These are phyloP conservation scores for Aphelinus atriplicis DNA, from an alignment of 1,140 invertebrate species.

Conservation along the genomic window DNA sequence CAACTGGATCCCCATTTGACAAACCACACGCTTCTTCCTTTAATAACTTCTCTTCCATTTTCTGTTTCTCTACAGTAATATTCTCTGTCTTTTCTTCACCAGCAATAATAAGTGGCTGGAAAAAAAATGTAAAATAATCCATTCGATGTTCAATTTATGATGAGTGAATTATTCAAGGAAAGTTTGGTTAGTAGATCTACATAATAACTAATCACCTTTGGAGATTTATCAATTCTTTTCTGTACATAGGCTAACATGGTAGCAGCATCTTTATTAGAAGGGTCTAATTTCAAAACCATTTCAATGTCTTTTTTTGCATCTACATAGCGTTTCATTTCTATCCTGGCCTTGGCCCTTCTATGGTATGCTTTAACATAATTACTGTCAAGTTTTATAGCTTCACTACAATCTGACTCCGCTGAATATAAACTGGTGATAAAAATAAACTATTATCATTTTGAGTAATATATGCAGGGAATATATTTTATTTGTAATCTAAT, in stretches of 20 bases:
- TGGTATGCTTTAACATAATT: constrained; percentile 85
- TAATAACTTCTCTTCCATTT: constrained; percentile 45
- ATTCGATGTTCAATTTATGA: constrained; percentile 6
- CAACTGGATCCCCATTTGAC: background rate
- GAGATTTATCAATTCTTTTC: constrained; percentile 62
- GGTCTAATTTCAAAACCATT: constrained; percentile 76
- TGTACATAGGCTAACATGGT: constrained; percentile 70
- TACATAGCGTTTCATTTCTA: constrained; percentile 69
- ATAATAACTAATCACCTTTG: constrained; percentile 47
- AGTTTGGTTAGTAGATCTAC: constrained; percentile 18
- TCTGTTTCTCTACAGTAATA: constrained; percentile 39
- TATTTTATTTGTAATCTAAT: too few relatives aligned
- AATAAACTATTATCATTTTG: constrained; percentile 2
- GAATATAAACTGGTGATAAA: constrained; percentile 71
- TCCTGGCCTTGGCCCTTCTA: constrained; percentile 76
- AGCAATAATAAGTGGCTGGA: constrained; percentile 38
- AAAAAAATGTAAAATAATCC: constrained; percentile 19
- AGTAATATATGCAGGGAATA: too few relatives aligned
- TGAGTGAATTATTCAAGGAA: background rate
- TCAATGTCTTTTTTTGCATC: constrained; percentile 76
- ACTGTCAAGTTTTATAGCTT: constrained; percentile 76
- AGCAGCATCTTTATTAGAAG: constrained; percentile 73
- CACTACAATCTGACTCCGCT: constrained; percentile 80
- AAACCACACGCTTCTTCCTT: constrained; percentile 36
- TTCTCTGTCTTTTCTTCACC: constrained; percentile 21